A percentile compares a stretch with the other conserved stretches of the same genome.
phyloP scores from a whole-genome alignment of 2,113 vertebrate genomes.

The Brachyhypopomus gauderio region DNA sequence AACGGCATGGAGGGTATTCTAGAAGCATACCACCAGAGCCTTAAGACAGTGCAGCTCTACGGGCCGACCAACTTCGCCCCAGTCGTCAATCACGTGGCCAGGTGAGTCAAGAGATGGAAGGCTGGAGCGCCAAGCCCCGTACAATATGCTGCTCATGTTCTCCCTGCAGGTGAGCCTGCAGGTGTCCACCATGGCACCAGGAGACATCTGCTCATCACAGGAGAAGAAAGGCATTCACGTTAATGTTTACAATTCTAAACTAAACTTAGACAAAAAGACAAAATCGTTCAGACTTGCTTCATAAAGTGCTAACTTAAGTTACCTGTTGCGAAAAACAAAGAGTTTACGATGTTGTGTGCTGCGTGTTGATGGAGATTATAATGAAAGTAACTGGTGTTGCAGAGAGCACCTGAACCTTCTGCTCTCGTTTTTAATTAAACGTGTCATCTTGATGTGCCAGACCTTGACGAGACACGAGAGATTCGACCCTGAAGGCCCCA shows the following conservation, averaged over 20 bases:
- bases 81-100: conserved; percentile 90
- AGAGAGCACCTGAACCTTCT: conserved; percentile 10
- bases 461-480: conserved; percentile 43
- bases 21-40: conserved; percentile 92
- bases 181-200: background rate
- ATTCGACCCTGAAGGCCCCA: conserved; percentile 52
- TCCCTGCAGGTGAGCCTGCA: background rate
- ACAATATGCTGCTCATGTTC: background rate
- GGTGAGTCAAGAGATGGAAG: conserved; percentile 68
- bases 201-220: too few relatives aligned
- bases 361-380: conserved; percentile 13
- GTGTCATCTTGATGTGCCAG: conserved; percentile 39
- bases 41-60: conserved; percentile 94
- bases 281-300: too few relatives aligned
- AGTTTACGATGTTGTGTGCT: conserved; percentile 35
- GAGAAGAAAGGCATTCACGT: too few relatives aligned
- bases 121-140: background rate
- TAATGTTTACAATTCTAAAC: too few relatives aligned
- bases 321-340: conserved; percentile 54
- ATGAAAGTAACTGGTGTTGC: conserved; percentile 19
- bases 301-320: conserved; percentile 33
- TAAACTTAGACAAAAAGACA: conserved; percentile 16
- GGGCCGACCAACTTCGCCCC: conserved; percentile 96
- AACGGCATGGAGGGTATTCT: conserved; percentile 91
- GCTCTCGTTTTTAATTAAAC: conserved; percentile 57